Evolutionary conservation across 2,797 vertebrate species (phyloP).

Genomic region (Neosilurus mollespiculum): DNA sequence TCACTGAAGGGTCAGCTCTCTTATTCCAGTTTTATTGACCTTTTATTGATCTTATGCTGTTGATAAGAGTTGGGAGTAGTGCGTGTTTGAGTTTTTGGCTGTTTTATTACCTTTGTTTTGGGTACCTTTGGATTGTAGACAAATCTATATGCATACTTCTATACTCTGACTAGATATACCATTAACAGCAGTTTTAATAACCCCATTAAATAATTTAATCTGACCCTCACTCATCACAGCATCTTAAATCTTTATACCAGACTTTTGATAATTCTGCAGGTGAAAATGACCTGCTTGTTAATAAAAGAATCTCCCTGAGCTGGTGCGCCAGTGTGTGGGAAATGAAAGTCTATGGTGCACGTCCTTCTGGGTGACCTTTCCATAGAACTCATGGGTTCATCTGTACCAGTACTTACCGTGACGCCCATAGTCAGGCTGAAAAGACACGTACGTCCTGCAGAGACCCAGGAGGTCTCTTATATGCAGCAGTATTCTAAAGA

Average conservation of each 20-base stretch:
- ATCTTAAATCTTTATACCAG: background rate
- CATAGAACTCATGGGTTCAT: slow-evolving; percentile 50
- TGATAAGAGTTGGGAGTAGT: slow-evolving; percentile 55
- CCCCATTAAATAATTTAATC: background rate
- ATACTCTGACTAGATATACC: background rate
- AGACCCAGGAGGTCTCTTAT: slow-evolving; percentile 77
- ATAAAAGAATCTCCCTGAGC: slow-evolving; percentile 2
- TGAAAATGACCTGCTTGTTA: background rate
- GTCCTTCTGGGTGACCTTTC: slow-evolving; percentile 38
- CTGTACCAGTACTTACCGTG: slow-evolving; percentile 64
- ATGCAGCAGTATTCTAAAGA: slow-evolving; percentile 72
- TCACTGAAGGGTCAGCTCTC: slow-evolving; percentile 75
- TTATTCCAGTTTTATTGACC: slow-evolving; percentile 73
- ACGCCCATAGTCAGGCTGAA: slow-evolving; percentile 64
- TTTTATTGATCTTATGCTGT: slow-evolving; percentile 68
- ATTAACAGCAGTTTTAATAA: background rate
- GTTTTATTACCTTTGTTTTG: slow-evolving; percentile 29
- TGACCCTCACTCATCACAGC: background rate
- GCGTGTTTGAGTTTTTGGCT: slow-evolving; percentile 21
- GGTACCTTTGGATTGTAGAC: slow-evolving; percentile 14
- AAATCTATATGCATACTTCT: background rate
- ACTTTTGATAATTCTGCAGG: background rate
- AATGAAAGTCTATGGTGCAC: background rate
- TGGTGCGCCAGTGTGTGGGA: background rate
- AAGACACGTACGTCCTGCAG: slow-evolving; percentile 71